These are phyloP conservation scores for Prosopocoilus inquinatus DNA, from an alignment of 2,888 invertebrate species.

Conservation along the genomic window DNA sequence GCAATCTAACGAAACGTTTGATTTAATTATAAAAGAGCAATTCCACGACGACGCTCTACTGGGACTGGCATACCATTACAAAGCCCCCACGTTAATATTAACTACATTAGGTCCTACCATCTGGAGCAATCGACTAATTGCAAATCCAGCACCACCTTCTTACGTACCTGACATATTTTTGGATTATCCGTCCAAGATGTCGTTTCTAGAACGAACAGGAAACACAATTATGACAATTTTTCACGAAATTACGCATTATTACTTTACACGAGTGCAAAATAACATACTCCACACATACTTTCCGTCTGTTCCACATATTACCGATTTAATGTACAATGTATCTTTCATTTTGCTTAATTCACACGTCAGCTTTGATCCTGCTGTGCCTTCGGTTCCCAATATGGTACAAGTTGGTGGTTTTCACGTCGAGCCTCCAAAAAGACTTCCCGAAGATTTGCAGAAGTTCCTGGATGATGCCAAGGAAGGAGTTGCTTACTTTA, in stretches of 20 bases:
- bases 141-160: constrained; percentile 51
- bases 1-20: constrained; percentile 36
- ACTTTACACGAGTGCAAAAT: constrained; percentile 31
- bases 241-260: constrained; percentile 34
- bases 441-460: constrained; percentile 51
- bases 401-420: constrained; percentile 59
- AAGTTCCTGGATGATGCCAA: constrained; percentile 53
- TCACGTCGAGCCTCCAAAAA: constrained; percentile 43
- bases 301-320: constrained; percentile 32
- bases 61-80: constrained; percentile 40
- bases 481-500: constrained; percentile 58
- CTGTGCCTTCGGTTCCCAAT: constrained; percentile 55
- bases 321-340: constrained; percentile 33
- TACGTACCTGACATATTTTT: constrained; percentile 52
- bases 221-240: constrained; percentile 50
- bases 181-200: constrained; percentile 45
- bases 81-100: constrained; percentile 36
- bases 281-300: constrained; percentile 35
- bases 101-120: constrained; percentile 46
- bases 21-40: constrained; percentile 44
- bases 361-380: constrained; percentile 53
- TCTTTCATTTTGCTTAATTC: constrained; percentile 39
- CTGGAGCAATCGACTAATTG: constrained; percentile 51
- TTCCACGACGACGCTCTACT: constrained; percentile 50
- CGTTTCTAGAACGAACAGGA: constrained; percentile 54